Evolutionary conservation across 2,888 invertebrate genomes (phyloP).

Genomic region (Spialia ferax): DNA sequence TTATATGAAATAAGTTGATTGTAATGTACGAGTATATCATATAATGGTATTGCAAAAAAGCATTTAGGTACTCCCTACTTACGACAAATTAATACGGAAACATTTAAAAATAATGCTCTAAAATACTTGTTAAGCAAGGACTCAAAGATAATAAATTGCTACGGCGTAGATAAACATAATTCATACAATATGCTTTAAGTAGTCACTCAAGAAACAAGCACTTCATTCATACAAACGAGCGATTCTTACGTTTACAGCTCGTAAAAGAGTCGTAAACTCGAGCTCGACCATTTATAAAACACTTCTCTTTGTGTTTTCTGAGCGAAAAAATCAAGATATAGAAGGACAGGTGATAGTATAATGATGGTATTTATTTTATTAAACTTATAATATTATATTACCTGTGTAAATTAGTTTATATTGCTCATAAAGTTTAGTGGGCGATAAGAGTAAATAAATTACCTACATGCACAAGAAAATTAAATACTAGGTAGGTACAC

Average conservation of each 20-base stretch:
- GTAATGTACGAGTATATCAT: no score
- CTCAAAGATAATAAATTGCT: not conserved
- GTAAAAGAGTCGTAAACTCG: conserved; percentile 79
- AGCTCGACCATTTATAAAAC: conserved; percentile 79
- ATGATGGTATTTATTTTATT: not conserved
- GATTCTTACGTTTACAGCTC: conserved; percentile 82
- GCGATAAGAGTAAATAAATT: no score
- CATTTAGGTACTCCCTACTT: not conserved
- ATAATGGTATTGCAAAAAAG: not conserved
- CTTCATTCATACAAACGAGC: conserved; percentile 61
- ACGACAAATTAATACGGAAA: not conserved
- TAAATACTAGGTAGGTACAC: no score
- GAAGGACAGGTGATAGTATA: not conserved
- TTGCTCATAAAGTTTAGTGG: no score
- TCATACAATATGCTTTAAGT: conserved; percentile 41
- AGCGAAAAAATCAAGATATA: conserved; percentile 47
- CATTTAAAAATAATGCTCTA: not conserved
- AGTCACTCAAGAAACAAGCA: conserved; percentile 53
- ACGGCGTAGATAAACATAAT: not conserved
- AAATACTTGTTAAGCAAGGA: not conserved
- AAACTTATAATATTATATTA: no score
- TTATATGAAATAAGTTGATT: no score
- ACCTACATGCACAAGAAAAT: no score
- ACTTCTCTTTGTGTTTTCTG: conserved; percentile 77
- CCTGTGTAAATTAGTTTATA: no score